phyloP scores from a whole-genome alignment of 2,888 invertebrate species.

The Baccha elongata region DNA sequence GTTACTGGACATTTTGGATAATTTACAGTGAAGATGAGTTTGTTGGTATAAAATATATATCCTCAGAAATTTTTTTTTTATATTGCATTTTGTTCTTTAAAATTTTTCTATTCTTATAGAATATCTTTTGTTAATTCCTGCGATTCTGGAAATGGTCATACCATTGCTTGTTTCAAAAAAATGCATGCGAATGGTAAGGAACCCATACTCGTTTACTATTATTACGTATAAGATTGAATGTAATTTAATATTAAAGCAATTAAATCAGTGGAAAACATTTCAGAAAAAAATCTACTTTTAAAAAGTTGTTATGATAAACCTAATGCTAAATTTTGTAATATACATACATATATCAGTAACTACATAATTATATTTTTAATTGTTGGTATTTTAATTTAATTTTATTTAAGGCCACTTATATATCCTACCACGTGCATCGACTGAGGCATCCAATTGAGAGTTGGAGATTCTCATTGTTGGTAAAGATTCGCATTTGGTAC shows the following conservation, averaged over 20 bases:
- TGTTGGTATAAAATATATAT: conserved; percentile 3
- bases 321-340: no score
- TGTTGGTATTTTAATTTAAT: neutral
- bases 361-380: no score
- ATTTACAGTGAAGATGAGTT: conserved; percentile 6
- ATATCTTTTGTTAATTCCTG: conserved; percentile 7
- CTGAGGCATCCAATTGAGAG: conserved; percentile 24
- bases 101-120: neutral
- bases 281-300: no score
- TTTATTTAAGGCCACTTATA: neutral
- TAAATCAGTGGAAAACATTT: no score
- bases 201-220: no score
- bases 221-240: no score
- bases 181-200: conserved; percentile 21
- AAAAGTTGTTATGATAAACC: no score
- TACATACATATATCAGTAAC: no score
- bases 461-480: conserved; percentile 9
- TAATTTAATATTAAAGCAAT: no score
- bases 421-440: conserved; percentile 15
- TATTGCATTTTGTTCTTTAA: neutral
- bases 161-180: conserved; percentile 13
- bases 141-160: conserved; percentile 8
- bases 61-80: neutral
- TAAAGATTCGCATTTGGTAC: no score
- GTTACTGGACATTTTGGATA: conserved; percentile 20